Conservation (phyloP, 2,888 invertebrate genomes). For the Bellardia pandia region DNA sequence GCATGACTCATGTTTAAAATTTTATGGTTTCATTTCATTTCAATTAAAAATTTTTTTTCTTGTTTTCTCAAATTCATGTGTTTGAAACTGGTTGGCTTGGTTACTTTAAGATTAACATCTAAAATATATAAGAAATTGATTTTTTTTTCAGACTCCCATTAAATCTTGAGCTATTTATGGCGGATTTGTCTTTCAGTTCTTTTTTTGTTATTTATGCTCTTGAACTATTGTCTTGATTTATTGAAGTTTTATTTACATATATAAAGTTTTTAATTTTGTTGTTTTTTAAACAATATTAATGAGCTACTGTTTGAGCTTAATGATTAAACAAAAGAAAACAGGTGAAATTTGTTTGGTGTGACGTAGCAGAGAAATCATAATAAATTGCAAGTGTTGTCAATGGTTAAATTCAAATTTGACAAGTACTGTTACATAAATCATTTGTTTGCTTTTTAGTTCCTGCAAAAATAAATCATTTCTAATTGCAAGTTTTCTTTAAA, state of each 20-base stretch:
- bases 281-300: conserved; percentile 34
- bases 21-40: conserved; percentile 40
- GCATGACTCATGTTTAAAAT: conserved; percentile 62
- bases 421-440: too few species aligned
- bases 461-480: too few species aligned
- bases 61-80: not conserved
- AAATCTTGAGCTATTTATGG: conserved; percentile 36
- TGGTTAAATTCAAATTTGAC: too few species aligned
- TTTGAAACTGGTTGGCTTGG: conserved; percentile 57
- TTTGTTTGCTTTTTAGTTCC: too few species aligned
- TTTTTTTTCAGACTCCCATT: conserved; percentile 35
- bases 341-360: conserved; percentile 29
- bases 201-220: conserved; percentile 28
- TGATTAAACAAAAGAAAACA: conserved; percentile 30
- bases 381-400: too few species aligned
- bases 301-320: conserved; percentile 31
- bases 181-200: conserved; percentile 21
- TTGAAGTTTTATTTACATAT: conserved; percentile 10
- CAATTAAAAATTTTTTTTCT: not conserved
- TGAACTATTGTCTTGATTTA: conserved; percentile 52
- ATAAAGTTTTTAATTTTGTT: conserved; percentile 13
- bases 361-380: too few species aligned
- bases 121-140: conserved; percentile 49
- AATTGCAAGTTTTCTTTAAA: too few species aligned
- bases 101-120: conserved; percentile 41